Percentiles rank a stretch among this genome's conserved stretches.
Evolutionary conservation across 2,113 vertebrate genomes (phyloP).

Genomic region (Rousettus leschenaultii): DNA sequence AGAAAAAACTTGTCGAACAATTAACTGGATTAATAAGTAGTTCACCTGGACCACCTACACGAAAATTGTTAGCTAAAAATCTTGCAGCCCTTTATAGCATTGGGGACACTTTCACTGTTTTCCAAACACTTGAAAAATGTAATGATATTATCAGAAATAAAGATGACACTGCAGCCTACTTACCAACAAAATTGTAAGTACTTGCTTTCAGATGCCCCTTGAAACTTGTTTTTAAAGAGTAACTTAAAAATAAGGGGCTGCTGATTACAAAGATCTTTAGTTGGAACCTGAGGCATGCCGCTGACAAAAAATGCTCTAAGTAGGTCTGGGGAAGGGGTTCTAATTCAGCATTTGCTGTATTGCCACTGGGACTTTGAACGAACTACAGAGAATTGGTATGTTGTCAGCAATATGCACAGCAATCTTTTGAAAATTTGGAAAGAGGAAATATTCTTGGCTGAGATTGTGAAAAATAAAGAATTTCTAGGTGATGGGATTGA

Average conservation of each 20-base stretch:
- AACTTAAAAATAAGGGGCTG: not conserved
- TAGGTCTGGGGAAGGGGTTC: not conserved
- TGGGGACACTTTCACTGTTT: conserved; percentile 97
- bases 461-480: not conserved
- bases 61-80: conserved; percentile 97
- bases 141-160: conserved; percentile 98
- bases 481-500: not conserved
- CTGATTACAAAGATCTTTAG: not conserved
- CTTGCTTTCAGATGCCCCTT: not conserved
- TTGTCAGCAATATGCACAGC: not conserved
- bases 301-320: not conserved
- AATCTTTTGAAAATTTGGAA: not conserved
- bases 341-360: not conserved
- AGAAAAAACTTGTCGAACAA: conserved; percentile 98
- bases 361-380: not conserved
- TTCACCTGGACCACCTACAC: conserved; percentile 95
- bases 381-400: not conserved
- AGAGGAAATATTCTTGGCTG: not conserved
- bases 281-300: not conserved
- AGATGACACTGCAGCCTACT: conserved; percentile 94
- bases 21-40: conserved; percentile 96
- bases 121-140: conserved; percentile 98
- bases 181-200: conserved; percentile 97
- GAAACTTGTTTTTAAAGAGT: not conserved
- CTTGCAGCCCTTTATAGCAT: conserved; percentile 97